Evolutionary conservation across 2,888 invertebrate genomes (phyloP), one percentile per base, ranked within the genome.

Genomic region (Plusia festucae): DNA sequence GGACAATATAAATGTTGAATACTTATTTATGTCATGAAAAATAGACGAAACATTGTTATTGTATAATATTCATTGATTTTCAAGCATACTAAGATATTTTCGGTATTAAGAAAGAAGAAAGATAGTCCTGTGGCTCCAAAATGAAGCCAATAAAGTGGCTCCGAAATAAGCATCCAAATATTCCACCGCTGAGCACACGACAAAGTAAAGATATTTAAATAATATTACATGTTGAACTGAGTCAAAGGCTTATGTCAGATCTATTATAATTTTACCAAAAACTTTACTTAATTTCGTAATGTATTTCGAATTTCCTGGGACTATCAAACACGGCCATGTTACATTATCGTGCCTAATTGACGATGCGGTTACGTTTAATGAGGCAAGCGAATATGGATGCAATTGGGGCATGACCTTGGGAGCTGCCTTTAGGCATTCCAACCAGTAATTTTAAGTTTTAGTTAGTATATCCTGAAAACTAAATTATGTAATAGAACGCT

Each of bases 311-410:
- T 27, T 55, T 52, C 49, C 46, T 20, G 18, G 16, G 52, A 24
- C 46, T 8, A 20, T 59, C 52, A 30, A 57, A 64, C 54, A 51
- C 65, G 49, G 51, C 53, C n/a, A 44, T n/a, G 55, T 57, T 60
- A 69, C 69, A 73, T 73, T 73, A 65, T 61, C 32, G 73, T 52
- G 69, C 60, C 65, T 73, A 73, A 73, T 73, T 73, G 74, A 69
- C 49, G 70, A 60, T 69, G 72, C 49, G 72, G 72, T 73, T n/a
- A 15, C 18, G 74, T 55, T 65, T 54, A 73, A 73, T 73, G 70
- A 73, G 72, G 72, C 69, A 30, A 22, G 63, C 20, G 24, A 44
- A 8, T 52, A 40, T 49, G 44, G 55, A 27, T 73, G 65, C 60
- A 69, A 65, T 73, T 73, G 60, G 58, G 57, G 57, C 60, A 30